phyloP scores from a whole-genome alignment of 1,140 invertebrate species.

The Drosophila seguyi region DNA sequence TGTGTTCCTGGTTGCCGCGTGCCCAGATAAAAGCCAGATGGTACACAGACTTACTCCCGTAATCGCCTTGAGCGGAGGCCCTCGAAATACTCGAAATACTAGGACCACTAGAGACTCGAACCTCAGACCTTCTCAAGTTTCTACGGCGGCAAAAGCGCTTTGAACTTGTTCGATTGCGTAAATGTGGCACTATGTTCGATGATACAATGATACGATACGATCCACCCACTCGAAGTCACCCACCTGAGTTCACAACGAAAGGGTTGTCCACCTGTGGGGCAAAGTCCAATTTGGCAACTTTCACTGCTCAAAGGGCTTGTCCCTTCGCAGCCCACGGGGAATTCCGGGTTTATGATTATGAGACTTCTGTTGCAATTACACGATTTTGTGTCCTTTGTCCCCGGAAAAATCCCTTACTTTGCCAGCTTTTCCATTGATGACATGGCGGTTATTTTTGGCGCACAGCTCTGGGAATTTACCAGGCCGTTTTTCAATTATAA shows the following conservation, averaged over 20 bases:
- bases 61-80: conserved; percentile 38
- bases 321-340: conserved; percentile 17
- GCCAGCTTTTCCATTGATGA: conserved; percentile 62
- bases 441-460: conserved; percentile 70
- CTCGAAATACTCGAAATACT: conserved; percentile 25
- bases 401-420: conserved; percentile 35
- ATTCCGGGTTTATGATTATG: conserved; percentile 36
- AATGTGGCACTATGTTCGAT: conserved; percentile 23
- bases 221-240: conserved; percentile 35
- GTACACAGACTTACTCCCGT: conserved; percentile 18
- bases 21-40: conserved; percentile 28
- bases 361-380: conserved; percentile 35
- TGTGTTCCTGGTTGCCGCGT: conserved; percentile 22
- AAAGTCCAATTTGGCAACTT: conserved; percentile 41
- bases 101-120: conserved; percentile 31
- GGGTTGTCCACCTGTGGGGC: conserved; percentile 34
- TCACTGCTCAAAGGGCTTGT: conserved; percentile 47
- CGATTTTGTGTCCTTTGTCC: conserved; percentile 16
- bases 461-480: conserved; percentile 52
- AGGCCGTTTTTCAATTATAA: conserved; percentile 69
- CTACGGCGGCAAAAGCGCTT: conserved; percentile 35
- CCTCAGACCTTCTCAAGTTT: conserved; percentile 36
- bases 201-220: conserved; percentile 18
- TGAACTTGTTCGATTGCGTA: conserved; percentile 42
- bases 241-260: conserved; percentile 12